Conservation (phyloP, 2,797 vertebrate genomes). For the Tolypeutes matacus region DNA sequence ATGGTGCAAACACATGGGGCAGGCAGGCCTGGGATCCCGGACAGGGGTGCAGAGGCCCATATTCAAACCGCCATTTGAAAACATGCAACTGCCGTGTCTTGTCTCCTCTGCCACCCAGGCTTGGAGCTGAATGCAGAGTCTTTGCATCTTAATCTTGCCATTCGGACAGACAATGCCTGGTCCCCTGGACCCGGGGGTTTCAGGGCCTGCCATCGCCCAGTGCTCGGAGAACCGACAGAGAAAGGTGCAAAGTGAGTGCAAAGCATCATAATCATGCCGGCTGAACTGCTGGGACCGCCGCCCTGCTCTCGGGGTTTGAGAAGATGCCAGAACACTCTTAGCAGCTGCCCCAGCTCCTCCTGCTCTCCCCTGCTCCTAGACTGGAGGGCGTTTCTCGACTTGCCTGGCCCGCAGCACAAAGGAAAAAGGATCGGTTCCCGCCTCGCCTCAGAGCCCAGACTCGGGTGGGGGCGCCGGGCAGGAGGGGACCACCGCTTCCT, state of each 20-base stretch:
- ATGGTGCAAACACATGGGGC: not conserved
- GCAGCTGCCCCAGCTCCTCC: constrained; percentile 58
- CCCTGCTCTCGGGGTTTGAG: not conserved
- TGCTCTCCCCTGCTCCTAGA: constrained; percentile 66
- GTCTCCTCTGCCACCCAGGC: not conserved
- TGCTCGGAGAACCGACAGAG: constrained; percentile 66
- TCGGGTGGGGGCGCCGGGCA: constrained; percentile 63
- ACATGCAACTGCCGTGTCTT: not conserved
- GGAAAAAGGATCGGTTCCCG: constrained; percentile 72
- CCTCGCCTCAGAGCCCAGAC: constrained; percentile 79
- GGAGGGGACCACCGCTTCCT: constrained; percentile 79
- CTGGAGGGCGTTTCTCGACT: constrained; percentile 67
- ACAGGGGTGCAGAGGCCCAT: not conserved
- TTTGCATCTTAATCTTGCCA: not conserved
- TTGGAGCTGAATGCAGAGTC: not conserved
- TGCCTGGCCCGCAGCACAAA: constrained; percentile 74
- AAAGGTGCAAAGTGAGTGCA: constrained; percentile 60
- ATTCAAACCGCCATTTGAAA: not conserved
- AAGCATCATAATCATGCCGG: not conserved
- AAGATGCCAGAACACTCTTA: constrained; percentile 50
- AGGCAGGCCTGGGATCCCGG: not conserved
- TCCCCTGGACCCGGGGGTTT: not conserved
- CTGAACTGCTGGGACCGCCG: not conserved
- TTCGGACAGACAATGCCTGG: not conserved
- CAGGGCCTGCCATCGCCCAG: constrained; percentile 47